Conservation (phyloP, 2,888 invertebrate genomes). For the Herminia tarsipennalis region DNA sequence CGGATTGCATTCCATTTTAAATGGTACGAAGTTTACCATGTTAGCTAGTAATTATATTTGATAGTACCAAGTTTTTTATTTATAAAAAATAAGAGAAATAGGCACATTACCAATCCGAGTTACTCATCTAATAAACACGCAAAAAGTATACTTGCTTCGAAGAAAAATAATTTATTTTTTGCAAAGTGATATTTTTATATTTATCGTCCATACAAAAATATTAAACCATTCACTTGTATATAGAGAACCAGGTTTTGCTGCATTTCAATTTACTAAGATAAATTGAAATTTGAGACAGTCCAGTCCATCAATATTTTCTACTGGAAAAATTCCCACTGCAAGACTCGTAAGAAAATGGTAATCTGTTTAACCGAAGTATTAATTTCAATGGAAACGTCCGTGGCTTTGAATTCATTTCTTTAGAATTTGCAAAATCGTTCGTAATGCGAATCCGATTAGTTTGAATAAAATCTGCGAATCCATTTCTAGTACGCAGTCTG, state of each 20-base stretch:
- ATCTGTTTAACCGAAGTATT: slow-evolving; percentile 61
- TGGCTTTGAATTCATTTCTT: slow-evolving; percentile 54
- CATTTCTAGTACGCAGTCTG: slow-evolving; percentile 51
- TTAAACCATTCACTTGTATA: no score
- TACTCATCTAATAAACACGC: no score
- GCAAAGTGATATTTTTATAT: no score
- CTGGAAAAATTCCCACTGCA: slow-evolving; percentile 22
- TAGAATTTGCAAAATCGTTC: slow-evolving; percentile 60
- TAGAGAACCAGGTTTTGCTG: slow-evolving; percentile 23
- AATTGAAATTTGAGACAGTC: slow-evolving; percentile 39
- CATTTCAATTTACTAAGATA: slow-evolving; percentile 32
- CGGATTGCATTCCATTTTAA: no score
- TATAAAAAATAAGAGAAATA: no score
- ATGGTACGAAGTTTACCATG: no score
- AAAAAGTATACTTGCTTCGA: no score
- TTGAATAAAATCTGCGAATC: slow-evolving; percentile 62
- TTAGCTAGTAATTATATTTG: no score
- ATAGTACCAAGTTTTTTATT: no score
- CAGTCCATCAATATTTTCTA: slow-evolving; percentile 29
- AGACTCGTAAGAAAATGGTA: slow-evolving; percentile 46
- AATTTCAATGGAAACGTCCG: slow-evolving; percentile 56
- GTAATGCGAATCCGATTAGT: slow-evolving; percentile 65
- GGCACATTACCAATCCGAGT: no score
- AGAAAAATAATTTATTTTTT: no score
- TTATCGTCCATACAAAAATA: slow-evolving; percentile 16